phyloP scores from a whole-genome alignment of 2,888 invertebrate genomes.

The Petrolisthes manimaculis region DNA sequence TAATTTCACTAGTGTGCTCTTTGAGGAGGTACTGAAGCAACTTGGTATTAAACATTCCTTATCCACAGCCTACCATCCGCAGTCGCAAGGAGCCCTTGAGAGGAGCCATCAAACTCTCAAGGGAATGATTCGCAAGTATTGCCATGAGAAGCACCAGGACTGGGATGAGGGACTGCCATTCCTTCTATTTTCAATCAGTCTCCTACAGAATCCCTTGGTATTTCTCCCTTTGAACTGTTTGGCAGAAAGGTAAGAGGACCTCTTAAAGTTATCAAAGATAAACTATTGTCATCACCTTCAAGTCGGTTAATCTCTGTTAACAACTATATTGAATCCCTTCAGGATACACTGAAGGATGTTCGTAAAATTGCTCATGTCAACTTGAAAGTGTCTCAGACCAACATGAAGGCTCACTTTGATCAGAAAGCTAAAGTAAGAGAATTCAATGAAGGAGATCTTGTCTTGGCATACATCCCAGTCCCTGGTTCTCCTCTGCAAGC shows the following conservation, averaged over 20 bases:
- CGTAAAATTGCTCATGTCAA: not conserved
- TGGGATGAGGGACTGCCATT: not conserved
- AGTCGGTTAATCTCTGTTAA: not conserved
- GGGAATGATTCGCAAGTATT: not conserved
- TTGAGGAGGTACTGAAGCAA: not conserved
- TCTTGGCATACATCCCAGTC: slow-evolving; percentile 14
- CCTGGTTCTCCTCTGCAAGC: slow-evolving; percentile 12
- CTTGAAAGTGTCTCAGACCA: not conserved
- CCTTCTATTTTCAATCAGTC: slow-evolving; percentile 11
- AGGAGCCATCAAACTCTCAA: too few species aligned
- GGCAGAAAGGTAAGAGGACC: slow-evolving; percentile 18
- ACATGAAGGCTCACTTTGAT: slow-evolving; percentile 21
- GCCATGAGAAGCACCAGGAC: not conserved
- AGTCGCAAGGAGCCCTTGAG: too few species aligned
- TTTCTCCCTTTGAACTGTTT: slow-evolving; percentile 10
- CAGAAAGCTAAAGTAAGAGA: slow-evolving; percentile 11
- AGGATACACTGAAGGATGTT: not conserved
- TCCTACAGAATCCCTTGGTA: slow-evolving; percentile 5
- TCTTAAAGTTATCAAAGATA: not conserved
- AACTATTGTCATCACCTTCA: not conserved
- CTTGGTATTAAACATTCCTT: too few species aligned
- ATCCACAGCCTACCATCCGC: too few species aligned
- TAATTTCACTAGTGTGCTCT: slow-evolving; percentile 26
- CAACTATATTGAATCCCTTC: not conserved
- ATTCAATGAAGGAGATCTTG: slow-evolving; percentile 20